These are phyloP conservation scores for Formica exsecta DNA, from an alignment of 1,140 invertebrate species.

Conservation along the genomic window DNA sequence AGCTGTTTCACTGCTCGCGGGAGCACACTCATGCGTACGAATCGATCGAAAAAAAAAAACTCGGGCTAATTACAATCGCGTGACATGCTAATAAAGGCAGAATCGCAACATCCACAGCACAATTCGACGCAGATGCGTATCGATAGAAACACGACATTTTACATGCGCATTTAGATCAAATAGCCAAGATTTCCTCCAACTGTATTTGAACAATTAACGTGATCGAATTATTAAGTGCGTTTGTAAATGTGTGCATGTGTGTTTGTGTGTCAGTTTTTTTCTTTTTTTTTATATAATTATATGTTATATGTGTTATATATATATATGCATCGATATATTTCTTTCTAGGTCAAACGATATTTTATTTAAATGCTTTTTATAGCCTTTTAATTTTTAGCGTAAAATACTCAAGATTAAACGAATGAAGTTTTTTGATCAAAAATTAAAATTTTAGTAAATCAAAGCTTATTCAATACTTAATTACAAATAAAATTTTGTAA, in stretches of 20 bases:
- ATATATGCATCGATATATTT: background rate
- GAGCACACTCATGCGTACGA: constrained; percentile 24
- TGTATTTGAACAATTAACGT: background rate
- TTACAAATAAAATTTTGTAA: background rate
- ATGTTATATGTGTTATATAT: background rate
- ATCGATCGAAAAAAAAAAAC: constrained; percentile 39
- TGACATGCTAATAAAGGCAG: constrained; percentile 49
- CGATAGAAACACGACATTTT: constrained; percentile 1
- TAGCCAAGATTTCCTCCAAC: background rate
- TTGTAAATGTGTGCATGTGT: no score
- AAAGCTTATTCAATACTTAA: background rate
- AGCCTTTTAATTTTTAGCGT: background rate
- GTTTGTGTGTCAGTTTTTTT: no score
- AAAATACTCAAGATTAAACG: constrained; percentile 4
- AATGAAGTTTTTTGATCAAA: background rate
- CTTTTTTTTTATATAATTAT: background rate
- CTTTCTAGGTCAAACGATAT: background rate
- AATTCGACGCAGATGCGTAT: constrained; percentile 17
- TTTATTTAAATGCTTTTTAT: background rate
- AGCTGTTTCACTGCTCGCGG: constrained; percentile 49
- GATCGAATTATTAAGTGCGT: background rate
- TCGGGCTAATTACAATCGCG: constrained; percentile 46
- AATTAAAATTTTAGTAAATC: background rate
- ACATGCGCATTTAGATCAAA: constrained; percentile 2
- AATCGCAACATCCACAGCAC: constrained; percentile 27